Percentiles rank a stretch among this genome's conserved stretches.
phyloP scores from a whole-genome alignment of 2,888 invertebrate genomes.

The Drosophila borborema region DNA sequence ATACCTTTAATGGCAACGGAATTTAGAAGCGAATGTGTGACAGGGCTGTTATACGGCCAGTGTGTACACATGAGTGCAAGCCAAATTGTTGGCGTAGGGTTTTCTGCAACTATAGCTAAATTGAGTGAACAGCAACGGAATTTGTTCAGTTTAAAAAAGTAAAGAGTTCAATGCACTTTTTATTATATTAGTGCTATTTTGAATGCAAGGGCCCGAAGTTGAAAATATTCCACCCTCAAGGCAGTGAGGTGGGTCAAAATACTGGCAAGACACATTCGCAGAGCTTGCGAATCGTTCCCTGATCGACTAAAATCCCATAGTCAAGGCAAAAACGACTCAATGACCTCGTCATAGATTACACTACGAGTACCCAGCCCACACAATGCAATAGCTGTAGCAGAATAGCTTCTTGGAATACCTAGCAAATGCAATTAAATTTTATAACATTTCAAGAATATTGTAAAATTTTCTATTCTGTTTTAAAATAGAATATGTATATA shows the following conservation, averaged over 20 bases:
- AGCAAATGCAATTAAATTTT: not conserved
- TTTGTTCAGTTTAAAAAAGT: not conserved
- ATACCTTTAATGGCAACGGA: not conserved
- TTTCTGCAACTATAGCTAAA: not conserved
- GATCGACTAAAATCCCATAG: too few species aligned
- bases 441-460: not conserved
- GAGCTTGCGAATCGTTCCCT: too few species aligned
- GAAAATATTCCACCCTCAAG: too few species aligned
- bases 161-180: not conserved
- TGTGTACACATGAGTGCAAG: not conserved
- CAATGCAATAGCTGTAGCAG: too few species aligned
- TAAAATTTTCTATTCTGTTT: not conserved
- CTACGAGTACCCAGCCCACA: not conserved
- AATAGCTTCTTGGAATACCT: not conserved
- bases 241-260: too few species aligned
- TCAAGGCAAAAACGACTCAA: too few species aligned
- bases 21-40: not conserved
- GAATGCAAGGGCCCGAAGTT: too few species aligned
- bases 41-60: slow-evolving; percentile 2
- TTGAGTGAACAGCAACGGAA: not conserved
- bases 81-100: not conserved
- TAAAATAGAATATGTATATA: not conserved
- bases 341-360: not conserved
- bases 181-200: too few species aligned
- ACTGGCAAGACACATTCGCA: too few species aligned